Evolutionary conservation across 2,797 vertebrate species (phyloP).

Genomic region (Coilia nasus): DNA sequence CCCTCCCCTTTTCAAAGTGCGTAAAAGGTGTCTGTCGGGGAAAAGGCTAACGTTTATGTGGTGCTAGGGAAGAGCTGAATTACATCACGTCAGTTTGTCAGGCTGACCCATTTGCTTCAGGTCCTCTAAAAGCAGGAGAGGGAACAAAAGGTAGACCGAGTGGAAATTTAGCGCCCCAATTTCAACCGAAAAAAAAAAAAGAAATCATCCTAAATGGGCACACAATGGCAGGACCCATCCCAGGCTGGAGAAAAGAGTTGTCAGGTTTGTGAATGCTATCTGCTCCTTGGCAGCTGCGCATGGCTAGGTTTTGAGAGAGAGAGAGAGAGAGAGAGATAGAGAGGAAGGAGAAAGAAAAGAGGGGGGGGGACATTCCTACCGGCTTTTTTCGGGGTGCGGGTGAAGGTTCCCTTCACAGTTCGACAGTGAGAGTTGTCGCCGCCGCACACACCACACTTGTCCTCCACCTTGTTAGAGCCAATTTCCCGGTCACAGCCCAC

Average conservation of each 20-base stretch:
- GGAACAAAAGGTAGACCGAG: neutral
- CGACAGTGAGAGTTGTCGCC: slow-evolving; percentile 96
- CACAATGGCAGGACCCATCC: slow-evolving; percentile 12
- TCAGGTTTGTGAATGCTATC: slow-evolving; percentile 2
- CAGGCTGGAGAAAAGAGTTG: neutral
- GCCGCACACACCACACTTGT: slow-evolving; percentile 95
- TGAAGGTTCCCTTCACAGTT: slow-evolving; percentile 93
- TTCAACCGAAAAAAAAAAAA: neutral
- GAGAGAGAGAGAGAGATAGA: too few relatives aligned
- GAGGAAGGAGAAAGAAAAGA: neutral
- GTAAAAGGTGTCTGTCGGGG: too few relatives aligned
- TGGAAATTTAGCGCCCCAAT: neutral
- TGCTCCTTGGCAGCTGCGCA: slow-evolving; percentile 24
- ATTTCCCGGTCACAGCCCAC: slow-evolving; percentile 96
- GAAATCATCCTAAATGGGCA: neutral
- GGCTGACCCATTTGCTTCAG: neutral
- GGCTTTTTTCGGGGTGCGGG: slow-evolving; percentile 89
- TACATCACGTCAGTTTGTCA: neutral
- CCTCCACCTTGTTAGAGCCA: slow-evolving; percentile 90
- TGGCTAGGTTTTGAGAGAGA: neutral
- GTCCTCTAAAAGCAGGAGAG: neutral
- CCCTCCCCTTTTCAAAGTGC: too few relatives aligned
- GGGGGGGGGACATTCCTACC: slow-evolving; percentile 78
- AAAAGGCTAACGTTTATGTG: neutral
- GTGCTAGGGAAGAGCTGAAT: neutral